phyloP scores from a whole-genome alignment of 2,888 invertebrate species.

The Caenorhabditis auriculariae region DNA sequence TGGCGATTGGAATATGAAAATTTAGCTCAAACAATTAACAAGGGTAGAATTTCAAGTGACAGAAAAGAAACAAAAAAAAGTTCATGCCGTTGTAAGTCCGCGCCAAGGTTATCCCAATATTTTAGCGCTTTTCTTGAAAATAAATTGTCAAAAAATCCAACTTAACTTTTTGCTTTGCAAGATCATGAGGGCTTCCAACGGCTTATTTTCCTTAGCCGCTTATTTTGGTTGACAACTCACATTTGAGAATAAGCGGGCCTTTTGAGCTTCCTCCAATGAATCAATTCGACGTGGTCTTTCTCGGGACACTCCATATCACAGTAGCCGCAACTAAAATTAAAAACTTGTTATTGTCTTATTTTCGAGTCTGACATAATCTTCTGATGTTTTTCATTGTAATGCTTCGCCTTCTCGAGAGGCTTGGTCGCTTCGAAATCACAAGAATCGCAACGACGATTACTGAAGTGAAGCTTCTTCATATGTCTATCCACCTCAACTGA shows the following conservation, averaged over 20 bases:
- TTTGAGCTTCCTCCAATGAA: constrained; percentile 26
- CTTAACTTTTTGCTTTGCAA: too few species aligned
- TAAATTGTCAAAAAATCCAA: too few species aligned
- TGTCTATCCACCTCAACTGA: constrained; percentile 33
- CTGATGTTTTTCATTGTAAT: neutral
- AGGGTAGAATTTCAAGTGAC: too few species aligned
- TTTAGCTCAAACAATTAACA: too few species aligned
- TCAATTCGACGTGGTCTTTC: constrained; percentile 7
- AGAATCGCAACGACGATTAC: constrained; percentile 2
- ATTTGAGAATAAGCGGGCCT: constrained; percentile 2
- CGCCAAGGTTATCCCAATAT: too few species aligned
- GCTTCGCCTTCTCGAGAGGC: neutral
- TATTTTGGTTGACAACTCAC: neutral
- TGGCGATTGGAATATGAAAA: too few species aligned
- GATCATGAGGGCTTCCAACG: too few species aligned
- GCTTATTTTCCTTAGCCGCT: neutral
- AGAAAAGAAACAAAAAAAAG: too few species aligned
- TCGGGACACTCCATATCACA: constrained; percentile 23
- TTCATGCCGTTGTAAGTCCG: too few species aligned
- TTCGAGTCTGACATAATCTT: neutral
- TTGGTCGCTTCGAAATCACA: constrained; percentile 11
- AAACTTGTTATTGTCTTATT: neutral
- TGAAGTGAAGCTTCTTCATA: constrained; percentile 28
- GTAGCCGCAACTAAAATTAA: constrained; percentile 28
- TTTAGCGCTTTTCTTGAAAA: too few species aligned